Evolutionary conservation across 2,113 vertebrate genomes (phyloP).

Genomic region (Australoheros scitulus): DNA sequence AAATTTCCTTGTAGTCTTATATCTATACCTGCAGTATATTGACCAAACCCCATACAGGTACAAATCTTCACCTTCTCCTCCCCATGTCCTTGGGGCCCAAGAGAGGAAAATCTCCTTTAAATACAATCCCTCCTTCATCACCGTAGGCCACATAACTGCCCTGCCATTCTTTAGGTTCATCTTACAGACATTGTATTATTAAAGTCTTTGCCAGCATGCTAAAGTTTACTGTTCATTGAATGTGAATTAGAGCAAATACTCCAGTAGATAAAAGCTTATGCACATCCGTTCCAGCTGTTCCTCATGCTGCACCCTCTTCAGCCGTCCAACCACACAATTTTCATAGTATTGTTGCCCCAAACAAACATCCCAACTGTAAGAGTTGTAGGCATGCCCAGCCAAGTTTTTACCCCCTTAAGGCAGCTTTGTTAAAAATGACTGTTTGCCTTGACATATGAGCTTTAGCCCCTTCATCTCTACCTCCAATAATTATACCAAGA

Average conservation of each 20-base stretch:
- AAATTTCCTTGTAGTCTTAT: not conserved
- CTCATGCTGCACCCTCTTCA: conserved; percentile 23
- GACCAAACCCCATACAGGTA: conserved; percentile 22
- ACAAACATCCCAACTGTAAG: conserved; percentile 71
- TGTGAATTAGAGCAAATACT: conserved; percentile 9
- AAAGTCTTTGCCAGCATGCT: conserved; percentile 20
- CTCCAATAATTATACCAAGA: conserved; percentile 63
- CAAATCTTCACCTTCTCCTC: not conserved
- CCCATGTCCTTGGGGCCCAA: conserved; percentile 10
- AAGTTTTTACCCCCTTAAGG: conserved; percentile 64
- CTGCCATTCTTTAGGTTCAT: conserved; percentile 30
- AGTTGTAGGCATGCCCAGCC: conserved; percentile 61
- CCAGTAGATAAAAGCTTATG: conserved; percentile 50
- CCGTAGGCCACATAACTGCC: conserved; percentile 34
- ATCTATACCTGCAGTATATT: conserved; percentile 1
- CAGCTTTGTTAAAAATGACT: conserved; percentile 49
- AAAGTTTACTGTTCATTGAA: conserved; percentile 44
- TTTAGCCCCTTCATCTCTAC: conserved; percentile 50
- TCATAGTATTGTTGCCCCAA: conserved; percentile 66
- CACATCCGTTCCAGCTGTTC: conserved; percentile 58
- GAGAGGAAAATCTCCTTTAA: not conserved
- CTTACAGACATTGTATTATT: conserved; percentile 32
- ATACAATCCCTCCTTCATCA: conserved; percentile 31
- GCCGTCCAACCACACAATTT: conserved; percentile 45
- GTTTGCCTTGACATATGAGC: conserved; percentile 65